Conservation (phyloP, 2,113 vertebrate genomes). For the Lycaon pictus region DNA sequence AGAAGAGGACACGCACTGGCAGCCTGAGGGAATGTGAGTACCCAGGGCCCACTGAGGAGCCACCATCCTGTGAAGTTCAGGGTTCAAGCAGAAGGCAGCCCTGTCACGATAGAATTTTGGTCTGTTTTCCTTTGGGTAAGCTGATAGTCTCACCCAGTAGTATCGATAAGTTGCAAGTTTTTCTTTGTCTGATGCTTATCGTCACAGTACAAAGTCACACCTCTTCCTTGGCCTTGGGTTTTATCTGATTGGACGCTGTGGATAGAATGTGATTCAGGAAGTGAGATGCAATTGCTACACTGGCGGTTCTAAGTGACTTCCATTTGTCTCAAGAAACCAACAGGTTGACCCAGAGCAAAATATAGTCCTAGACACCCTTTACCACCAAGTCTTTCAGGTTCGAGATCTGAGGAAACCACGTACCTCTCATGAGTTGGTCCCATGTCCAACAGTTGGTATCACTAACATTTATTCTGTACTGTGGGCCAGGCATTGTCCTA, state of each 20-base stretch:
- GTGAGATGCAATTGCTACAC: background rate
- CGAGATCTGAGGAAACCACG: background rate
- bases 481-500: background rate
- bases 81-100: background rate
- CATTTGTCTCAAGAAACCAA: background rate
- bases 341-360: background rate
- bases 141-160: background rate
- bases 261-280: background rate
- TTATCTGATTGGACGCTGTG: background rate
- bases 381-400: background rate
- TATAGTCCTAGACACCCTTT: background rate
- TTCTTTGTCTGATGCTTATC: background rate
- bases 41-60: background rate
- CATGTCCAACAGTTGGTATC: background rate
- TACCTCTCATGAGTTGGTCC: background rate
- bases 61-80: background rate
- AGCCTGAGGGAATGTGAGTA: constrained; percentile 89
- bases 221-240: background rate
- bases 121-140: background rate
- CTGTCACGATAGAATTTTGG: background rate
- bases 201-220: background rate
- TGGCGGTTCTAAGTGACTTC: background rate
- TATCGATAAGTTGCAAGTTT: background rate
- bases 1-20: constrained; percentile 95
- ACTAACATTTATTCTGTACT: background rate